Evolutionary conservation across 1,140 invertebrate species (phyloP).

Genomic region (Nylanderia fulva): DNA sequence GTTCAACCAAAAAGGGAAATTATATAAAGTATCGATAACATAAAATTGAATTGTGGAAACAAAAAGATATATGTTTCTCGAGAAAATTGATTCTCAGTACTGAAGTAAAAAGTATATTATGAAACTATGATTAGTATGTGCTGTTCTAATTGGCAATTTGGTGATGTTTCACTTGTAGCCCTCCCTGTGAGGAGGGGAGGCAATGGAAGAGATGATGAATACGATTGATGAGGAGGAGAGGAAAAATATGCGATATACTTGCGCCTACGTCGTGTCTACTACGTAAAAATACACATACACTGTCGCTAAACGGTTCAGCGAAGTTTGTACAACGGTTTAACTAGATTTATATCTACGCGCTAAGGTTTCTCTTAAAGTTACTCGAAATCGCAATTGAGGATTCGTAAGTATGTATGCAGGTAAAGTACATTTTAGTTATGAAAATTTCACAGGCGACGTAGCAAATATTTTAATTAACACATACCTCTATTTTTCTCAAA

Average conservation of each 20-base stretch:
- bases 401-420: slow-evolving; percentile 70
- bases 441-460: neutral
- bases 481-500: slow-evolving; percentile 17
- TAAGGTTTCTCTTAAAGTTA: slow-evolving; percentile 71
- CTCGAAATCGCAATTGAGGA: slow-evolving; percentile 51
- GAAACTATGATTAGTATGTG: slow-evolving; percentile 66
- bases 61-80: slow-evolving; percentile 61
- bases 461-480: neutral
- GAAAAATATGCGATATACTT: slow-evolving; percentile 58
- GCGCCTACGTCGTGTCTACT: slow-evolving; percentile 62
- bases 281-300: slow-evolving; percentile 61
- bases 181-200: slow-evolving; percentile 84
- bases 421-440: slow-evolving; percentile 63
- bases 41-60: slow-evolving; percentile 38
- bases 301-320: slow-evolving; percentile 62
- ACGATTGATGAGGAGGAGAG: slow-evolving; percentile 68
- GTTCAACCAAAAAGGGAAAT: slow-evolving; percentile 2
- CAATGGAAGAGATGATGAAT: slow-evolving; percentile 78
- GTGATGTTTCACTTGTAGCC: slow-evolving; percentile 86
- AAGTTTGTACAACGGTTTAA: slow-evolving; percentile 60
- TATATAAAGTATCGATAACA: slow-evolving; percentile 42
- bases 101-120: slow-evolving; percentile 72
- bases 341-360: slow-evolving; percentile 67
- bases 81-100: slow-evolving; percentile 68
- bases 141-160: slow-evolving; percentile 85